Base-by-base conservation (phyloP, 2,797 vertebrate genomes). In the Notolabrus celidotus region DNA sequence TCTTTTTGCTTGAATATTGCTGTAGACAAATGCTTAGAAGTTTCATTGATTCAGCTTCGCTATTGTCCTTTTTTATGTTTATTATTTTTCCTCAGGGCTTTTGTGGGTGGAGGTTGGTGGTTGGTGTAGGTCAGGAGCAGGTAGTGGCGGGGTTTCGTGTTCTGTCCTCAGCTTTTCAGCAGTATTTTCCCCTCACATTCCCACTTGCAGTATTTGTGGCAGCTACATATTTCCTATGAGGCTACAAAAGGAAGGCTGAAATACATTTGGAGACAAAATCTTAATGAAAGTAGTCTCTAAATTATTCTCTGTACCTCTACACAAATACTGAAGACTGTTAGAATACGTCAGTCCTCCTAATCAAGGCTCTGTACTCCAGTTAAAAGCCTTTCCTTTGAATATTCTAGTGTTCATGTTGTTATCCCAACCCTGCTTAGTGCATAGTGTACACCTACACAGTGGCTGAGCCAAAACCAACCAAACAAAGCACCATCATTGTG, bases 271-370 rank as follows among this genome's bases (percentile, higher is more conserved):
- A 63, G 59, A 77, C 5, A 6, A 70, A 70, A 64, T 31, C 31
- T 57, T 50, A 17, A 29, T 62, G 22, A 58, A 60, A 79, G 63
- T 43, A 15, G 45, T 84, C 57, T 70, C 58, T 60, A 65, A 59
- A 71, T 69, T 83, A 56, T 12, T 19, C 76, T 75, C 63, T 73
- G 77, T 90, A 76, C 82, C 80, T 74, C 69, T 90, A 71, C 82
- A 84, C 81, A 64, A 69, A 70, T 83, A 83, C 83, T 84, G 79
- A 91, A 89, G 92, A 94, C 93, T 93, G 92, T 94, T 94, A 85
- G 67, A 84, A 81, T 61, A 81, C 79, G 72, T 74, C 19, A 5
- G 51, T 74, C 47, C 64, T 80, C 52, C 71, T 75, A 87, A 85
- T 60, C 67, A 71, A 67, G 84, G 85, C 87, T 79, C 74, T 82